These are phyloP conservation scores for Leptinotarsa peninsularis DNA, from an alignment of 2,888 invertebrate genomes.

Conservation along the genomic window DNA sequence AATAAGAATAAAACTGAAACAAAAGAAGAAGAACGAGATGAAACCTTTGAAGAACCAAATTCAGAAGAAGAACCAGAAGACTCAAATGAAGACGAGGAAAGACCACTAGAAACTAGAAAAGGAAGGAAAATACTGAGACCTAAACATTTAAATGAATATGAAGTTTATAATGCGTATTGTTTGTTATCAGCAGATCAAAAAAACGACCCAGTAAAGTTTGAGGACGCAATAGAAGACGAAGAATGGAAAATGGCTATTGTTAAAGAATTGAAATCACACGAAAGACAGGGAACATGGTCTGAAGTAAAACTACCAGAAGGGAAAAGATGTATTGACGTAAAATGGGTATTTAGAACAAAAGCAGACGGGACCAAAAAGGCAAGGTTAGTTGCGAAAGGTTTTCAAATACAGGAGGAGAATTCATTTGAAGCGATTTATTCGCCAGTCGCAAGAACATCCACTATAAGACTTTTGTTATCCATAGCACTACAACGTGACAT, in stretches of 20 bases:
- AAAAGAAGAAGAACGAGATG: neutral
- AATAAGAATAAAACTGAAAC: neutral
- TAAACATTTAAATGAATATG: slow-evolving; percentile 35
- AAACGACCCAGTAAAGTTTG: neutral
- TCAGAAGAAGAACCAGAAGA: slow-evolving; percentile 27
- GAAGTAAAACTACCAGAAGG: slow-evolving; percentile 3
- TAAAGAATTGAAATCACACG: neutral
- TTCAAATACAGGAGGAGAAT: slow-evolving; percentile 35
- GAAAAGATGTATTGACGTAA: slow-evolving; percentile 11
- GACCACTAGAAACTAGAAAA: slow-evolving; percentile 25
- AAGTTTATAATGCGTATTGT: slow-evolving; percentile 27
- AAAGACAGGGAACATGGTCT: slow-evolving; percentile 10
- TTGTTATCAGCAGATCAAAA: slow-evolving; percentile 8
- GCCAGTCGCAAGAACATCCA: slow-evolving; percentile 39
- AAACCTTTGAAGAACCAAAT: slow-evolving; percentile 25
- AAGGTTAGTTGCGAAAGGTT: slow-evolving; percentile 35
- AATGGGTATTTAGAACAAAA: slow-evolving; percentile 18
- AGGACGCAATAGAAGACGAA: neutral
- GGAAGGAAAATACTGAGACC: slow-evolving; percentile 37
- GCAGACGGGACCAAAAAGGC: slow-evolving; percentile 21
- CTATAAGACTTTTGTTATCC: slow-evolving; percentile 40
- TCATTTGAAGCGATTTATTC: slow-evolving; percentile 27
- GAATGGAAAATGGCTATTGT: neutral
- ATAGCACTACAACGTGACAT: slow-evolving; percentile 35
- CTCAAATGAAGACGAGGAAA: slow-evolving; percentile 17